Conservation (phyloP, 2,113 vertebrate species). For the Melanerpes formicivorus region DNA sequence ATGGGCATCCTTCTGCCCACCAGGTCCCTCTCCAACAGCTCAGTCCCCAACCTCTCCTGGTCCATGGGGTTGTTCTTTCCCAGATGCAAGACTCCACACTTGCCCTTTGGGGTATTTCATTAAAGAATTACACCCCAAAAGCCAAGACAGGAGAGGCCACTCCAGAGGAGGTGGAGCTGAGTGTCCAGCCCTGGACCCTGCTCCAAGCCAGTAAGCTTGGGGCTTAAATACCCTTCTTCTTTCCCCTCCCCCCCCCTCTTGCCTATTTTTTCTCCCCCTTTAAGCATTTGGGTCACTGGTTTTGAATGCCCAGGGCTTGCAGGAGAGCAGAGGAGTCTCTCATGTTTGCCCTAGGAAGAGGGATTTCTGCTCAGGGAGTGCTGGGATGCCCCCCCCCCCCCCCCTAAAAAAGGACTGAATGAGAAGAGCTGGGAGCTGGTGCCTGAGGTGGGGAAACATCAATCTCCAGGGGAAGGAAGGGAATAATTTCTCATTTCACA, state of each 20-base stretch:
- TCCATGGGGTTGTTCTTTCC: too few species aligned
- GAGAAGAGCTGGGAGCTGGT: not conserved
- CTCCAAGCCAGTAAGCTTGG: not conserved
- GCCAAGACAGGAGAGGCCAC: not conserved
- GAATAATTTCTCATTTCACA: slow-evolving; percentile 21
- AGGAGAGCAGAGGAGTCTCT: not conserved
- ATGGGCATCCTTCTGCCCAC: too few species aligned
- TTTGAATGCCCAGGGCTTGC: not conserved
- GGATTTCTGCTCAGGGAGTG: not conserved
- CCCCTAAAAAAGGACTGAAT: too few species aligned
- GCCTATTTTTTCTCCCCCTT: not conserved
- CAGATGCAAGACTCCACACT: too few species aligned
- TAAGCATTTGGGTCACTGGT: not conserved
- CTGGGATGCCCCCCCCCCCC: not conserved
- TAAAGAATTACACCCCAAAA: not conserved
- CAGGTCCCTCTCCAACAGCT: too few species aligned
- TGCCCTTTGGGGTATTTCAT: not conserved
- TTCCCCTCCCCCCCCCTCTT: not conserved
- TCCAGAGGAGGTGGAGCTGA: not conserved
- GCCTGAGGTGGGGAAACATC: slow-evolving; percentile 12
- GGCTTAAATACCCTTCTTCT: not conserved
- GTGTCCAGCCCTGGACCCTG: not conserved
- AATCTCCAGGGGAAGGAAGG: not conserved
- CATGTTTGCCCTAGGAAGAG: not conserved
- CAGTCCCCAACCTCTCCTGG: too few species aligned